phyloP scores from a whole-genome alignment of 2,797 vertebrate genomes.

The Danio tinwini region DNA sequence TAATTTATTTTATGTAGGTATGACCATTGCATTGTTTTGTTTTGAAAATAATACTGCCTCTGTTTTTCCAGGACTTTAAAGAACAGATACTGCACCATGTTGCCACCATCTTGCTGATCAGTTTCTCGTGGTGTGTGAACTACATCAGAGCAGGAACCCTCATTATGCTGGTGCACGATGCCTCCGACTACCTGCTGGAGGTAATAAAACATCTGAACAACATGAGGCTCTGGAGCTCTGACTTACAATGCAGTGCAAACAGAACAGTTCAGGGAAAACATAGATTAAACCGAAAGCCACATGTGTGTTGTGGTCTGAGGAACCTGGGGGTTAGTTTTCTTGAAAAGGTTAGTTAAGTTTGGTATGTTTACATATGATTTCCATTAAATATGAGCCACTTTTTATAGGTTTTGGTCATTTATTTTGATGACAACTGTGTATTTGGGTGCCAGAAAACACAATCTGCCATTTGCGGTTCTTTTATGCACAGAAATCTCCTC shows the following conservation, averaged over 20 bases:
- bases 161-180: slow-evolving; percentile 92
- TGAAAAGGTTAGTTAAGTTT: no score
- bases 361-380: no score
- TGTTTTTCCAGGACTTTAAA: slow-evolving; percentile 87
- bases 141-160: slow-evolving; percentile 93
- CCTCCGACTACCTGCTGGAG: slow-evolving; percentile 92
- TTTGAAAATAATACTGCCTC: neutral
- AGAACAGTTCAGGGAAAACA: no score
- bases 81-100: slow-evolving; percentile 94
- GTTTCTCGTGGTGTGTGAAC: slow-evolving; percentile 95
- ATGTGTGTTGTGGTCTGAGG: no score
- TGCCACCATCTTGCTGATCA: slow-evolving; percentile 90
- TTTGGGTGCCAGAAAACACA: no score
- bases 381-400: no score
- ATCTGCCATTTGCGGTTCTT: no score
- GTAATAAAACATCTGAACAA: slow-evolving; percentile 68
- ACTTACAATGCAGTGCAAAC: neutral
- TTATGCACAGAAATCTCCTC: no score
- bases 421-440: no score
- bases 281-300: no score
- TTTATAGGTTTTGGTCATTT: no score
- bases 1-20: neutral
- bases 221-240: neutral
- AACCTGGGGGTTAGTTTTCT: no score
- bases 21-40: neutral